Evolutionary conservation across 1,140 invertebrate species (phyloP), one percentile per base, ranked within the genome.

Genomic region (Condylostylus longicornis): DNA sequence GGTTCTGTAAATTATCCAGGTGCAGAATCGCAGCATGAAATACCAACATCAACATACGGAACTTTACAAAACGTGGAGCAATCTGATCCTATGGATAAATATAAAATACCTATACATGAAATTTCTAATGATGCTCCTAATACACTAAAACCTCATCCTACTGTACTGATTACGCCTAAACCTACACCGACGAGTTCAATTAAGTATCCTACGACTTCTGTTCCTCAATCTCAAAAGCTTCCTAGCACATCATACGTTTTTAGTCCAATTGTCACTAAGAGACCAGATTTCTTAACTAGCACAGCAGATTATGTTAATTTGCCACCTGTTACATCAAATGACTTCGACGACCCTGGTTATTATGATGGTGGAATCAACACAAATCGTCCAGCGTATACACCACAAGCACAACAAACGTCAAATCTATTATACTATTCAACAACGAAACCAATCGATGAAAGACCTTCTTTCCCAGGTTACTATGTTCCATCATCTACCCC

Each of bases 81-180:
- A 19, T 7, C 50, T 4, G 22, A 21, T 15, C 25, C 18, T 2
- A 18, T 27, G 5, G 18, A 15, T 21, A 23, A n/a, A 57, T 33
- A 57, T 43, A 15, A 55, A 53, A 23, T 51, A 57, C 10, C 44
- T 41, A 0, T 56, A 55, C n/a, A 49, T 58, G 19, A 50, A 58
- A 33, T 46, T 58, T 22, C 18, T 19, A 10, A 25, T 22, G 45
- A n/a, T n/a, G n/a, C n/a, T n/a, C n/a, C n/a, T n/a, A 48, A 20
- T 32, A 55, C 47, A 45, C 64, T 43, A 48, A 68, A 44, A 53
- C 61, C 54, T 14, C 65, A 67, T 9, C 68, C 70, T 12, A 71
- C 71, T 0, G 62, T 72, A 6, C 52, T 71, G 17, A 74, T 72
- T 13, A 73, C 62, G 18, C 71, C 72, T 21, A 76, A 75, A 50